phyloP scores from a whole-genome alignment of 2,888 invertebrate genomes.

The Ormyrus nitidulus region DNA sequence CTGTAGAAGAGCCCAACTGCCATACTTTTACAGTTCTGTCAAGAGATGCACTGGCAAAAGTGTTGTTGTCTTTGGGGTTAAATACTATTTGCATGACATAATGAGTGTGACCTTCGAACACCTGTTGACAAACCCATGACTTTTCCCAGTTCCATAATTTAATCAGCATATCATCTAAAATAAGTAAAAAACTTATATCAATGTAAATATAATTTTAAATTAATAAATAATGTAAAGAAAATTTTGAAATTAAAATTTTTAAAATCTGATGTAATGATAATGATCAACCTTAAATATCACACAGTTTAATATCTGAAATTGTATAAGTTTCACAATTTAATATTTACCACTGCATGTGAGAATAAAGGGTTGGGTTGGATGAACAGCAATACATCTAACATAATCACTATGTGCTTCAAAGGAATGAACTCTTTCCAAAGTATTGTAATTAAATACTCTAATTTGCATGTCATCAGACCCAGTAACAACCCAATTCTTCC shows the following conservation, averaged over 20 bases:
- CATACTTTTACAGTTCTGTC: slow-evolving; percentile 99
- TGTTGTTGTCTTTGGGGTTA: slow-evolving; percentile 99
- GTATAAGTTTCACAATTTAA: slow-evolving; percentile 14
- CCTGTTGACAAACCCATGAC: slow-evolving; percentile 97
- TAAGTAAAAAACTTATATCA: too few relatives aligned
- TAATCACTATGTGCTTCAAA: slow-evolving; percentile 99
- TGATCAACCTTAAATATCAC: background rate
- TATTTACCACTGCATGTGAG: slow-evolving; percentile 95
- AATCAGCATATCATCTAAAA: slow-evolving; percentile 95
- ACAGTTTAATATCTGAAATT: too few relatives aligned
- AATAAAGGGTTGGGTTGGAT: slow-evolving; percentile 97
- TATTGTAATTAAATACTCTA: slow-evolving; percentile 98
- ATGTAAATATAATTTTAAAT: too few relatives aligned
- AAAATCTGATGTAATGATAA: background rate
- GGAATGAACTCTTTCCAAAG: slow-evolving; percentile 94
- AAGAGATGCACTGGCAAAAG: slow-evolving; percentile 98
- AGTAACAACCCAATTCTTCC: slow-evolving; percentile 99
- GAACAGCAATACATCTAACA: slow-evolving; percentile 95
- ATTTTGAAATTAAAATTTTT: background rate
- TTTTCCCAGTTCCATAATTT: slow-evolving; percentile 99
- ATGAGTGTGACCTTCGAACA: slow-evolving; percentile 99
- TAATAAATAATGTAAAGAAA: background rate
- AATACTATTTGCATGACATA: slow-evolving; percentile 99
- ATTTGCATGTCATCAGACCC: slow-evolving; percentile 98
- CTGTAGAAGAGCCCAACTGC: slow-evolving; percentile 97